Base-by-base conservation (phyloP, 2,113 vertebrate genomes). In the Desmodus rotundus region DNA sequence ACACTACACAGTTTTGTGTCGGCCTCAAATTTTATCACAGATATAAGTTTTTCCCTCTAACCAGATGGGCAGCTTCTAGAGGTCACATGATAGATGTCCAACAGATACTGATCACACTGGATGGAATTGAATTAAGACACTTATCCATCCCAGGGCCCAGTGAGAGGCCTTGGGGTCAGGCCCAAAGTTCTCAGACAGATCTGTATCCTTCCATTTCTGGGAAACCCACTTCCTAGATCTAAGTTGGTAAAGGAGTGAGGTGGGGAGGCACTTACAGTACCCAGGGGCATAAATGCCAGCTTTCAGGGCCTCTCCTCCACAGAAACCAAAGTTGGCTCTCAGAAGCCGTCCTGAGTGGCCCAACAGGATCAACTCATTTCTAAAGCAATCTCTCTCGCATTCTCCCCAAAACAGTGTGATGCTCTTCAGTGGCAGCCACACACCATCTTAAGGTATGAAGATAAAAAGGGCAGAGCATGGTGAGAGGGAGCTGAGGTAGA, bases 381-480 rank as follows among this genome's bases (percentile, higher is more conserved):
- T 58, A 65, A 94, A 73, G 74, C 52, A 76, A 47, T 65, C 28
- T 93, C 43, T 38, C 16, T 77, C 56, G 28, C 82, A 85, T 93
- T 91, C 70, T 87, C 38, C 54, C 31, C 2, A 6, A 73, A 82
- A 80, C 36, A 47, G 43, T 7, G 3, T 50, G 65, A 58, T 33
- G 7, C 38, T 77, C 65, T 90, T 87, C 74, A 38, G 33, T 13
- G 11, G 41, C 52, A 36, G 77, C n/a, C 52, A 68, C 54, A 77
- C 7, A 87, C 19, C 58, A 72, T 50, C 50, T 52, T 76, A 72
- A 80, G 26, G 89, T 89, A 85, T 67, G 88, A 91, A 95, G 68
- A 91, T 97, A 94, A 97, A 97, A 97, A 98, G 89, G 50, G 92
- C 91, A 68, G 63, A 87, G 33, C 9, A 5, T 9, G 33, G 38